phyloP scores from a whole-genome alignment of 2,888 invertebrate species.

The Deroplatys truncata region DNA sequence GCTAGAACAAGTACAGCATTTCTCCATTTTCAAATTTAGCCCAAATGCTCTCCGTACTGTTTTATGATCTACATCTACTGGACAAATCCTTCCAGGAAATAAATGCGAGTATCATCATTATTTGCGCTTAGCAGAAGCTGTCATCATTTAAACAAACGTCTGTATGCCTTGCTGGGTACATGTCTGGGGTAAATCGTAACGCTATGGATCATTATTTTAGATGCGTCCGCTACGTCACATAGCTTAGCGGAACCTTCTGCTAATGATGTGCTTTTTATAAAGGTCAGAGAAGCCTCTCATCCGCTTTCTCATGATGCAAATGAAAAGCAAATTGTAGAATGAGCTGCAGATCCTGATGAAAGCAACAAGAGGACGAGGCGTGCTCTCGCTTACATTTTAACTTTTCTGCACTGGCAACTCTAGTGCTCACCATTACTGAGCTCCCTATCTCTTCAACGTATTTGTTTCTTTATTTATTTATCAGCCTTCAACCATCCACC shows the following conservation, averaged over 20 bases:
- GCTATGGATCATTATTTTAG: not conserved
- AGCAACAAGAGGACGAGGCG: not conserved
- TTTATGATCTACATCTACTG: too few species aligned
- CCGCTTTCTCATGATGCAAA: not conserved
- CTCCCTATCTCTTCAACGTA: not conserved
- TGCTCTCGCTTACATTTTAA: not conserved
- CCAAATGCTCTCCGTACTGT: too few species aligned
- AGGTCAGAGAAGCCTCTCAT: not conserved
- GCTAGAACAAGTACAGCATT: too few species aligned
- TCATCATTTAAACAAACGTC: too few species aligned
- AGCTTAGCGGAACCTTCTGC: not conserved
- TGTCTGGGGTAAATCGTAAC: not conserved
- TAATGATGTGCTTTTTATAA: not conserved
- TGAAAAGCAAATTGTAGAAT: not conserved
- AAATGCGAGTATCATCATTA: too few species aligned
- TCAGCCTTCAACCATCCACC: not conserved
- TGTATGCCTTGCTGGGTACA: too few species aligned
- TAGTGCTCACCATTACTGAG: not conserved
- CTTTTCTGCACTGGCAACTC: not conserved
- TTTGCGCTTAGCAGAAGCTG: too few species aligned
- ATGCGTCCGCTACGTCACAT: not conserved
- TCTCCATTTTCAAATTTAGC: too few species aligned
- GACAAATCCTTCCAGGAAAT: too few species aligned
- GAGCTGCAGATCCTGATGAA: not conserved
- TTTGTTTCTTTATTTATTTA: not conserved